Evolutionary conservation across 1,140 invertebrate genomes (phyloP), one percentile per base, ranked within the genome.

Genomic region (Brachionus plicatilis): DNA sequence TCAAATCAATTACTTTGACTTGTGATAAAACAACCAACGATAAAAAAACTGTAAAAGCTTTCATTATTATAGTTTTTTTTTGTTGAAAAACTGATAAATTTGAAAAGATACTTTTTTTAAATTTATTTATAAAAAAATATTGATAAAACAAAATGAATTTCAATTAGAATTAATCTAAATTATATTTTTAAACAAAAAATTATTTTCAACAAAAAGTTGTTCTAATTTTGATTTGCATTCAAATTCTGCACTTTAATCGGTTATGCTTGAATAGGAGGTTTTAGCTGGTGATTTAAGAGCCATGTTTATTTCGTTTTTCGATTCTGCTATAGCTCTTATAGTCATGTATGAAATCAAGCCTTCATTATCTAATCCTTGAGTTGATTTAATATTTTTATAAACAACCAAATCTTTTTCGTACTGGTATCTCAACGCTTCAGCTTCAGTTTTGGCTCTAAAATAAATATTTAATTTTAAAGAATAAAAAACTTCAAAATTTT

Each of bases 311-410:
- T 87, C 87, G 45, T 88, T 87, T 82, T 87, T 87, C 37, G 88
- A 87, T 29, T 86, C 85, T 43, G 87, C 56, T 20, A 88, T 88
- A 20, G 87, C 87, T 29, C 88, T 86, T 5, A 87, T 86, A 8
- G 87, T 88, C 47, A 88, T 84, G 83, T 88, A 88, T 2, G 88
- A 87, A 78, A 88, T 87, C 56, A 88, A 87, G 0, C 87, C 88
- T 27, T 88, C 87, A 0, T 86, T 84, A 20, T 85, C 86, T 2
- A 88, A 85, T 17, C 88, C 87, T 12, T 75, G 29, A 2, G 85
- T 56, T 85, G 80, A 80, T 20, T 88, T 83, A 12, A 88, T 86
- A 60, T 86, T 65, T 29, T 86, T 79, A 82, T 88, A 88, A 6
- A 87, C 87, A 37, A 88, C 87, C 29, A 87, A 86, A 82, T 88